A percentile compares a stretch with the other conserved stretches of the same genome.
phyloP scores from a whole-genome alignment of 92 coral and sea anemone genomes.

The Phenganax marumi region DNA sequence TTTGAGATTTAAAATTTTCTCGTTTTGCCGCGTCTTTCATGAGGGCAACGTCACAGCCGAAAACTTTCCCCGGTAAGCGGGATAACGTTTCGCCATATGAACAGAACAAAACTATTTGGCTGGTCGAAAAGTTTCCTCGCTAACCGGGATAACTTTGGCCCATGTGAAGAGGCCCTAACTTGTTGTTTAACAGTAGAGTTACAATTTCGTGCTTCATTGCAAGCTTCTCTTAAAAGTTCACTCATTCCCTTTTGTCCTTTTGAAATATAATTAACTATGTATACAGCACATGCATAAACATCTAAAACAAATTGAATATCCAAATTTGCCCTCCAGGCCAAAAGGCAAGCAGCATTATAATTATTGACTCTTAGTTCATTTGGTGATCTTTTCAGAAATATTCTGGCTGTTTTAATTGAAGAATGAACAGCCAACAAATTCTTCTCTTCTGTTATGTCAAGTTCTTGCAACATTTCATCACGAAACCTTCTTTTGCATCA shows the following conservation, averaged over 20 bases:
- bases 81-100: neutral
- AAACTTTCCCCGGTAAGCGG: neutral
- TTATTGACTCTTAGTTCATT: constrained; percentile 6
- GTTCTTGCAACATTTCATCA: constrained; percentile 42
- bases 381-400: constrained; percentile 5
- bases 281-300: constrained; percentile 54
- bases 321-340: constrained; percentile 45
- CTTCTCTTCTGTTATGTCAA: constrained; percentile 53
- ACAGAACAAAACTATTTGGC: neutral
- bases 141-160: no score
- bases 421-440: constrained; percentile 51
- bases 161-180: neutral
- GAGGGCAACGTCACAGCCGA: neutral
- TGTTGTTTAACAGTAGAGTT: neutral
- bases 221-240: constrained; percentile 45
- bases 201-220: neutral
- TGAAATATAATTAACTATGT: constrained; percentile 44
- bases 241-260: constrained; percentile 54
- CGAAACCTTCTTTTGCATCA: constrained; percentile 57
- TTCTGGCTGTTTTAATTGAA: constrained; percentile 24
- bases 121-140: neutral
- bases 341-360: constrained; percentile 27
- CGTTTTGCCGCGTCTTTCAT: neutral
- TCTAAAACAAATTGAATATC: constrained; percentile 62
- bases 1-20: neutral